Evolutionary conservation across 2,888 invertebrate species (phyloP).

Genomic region (Vannuccia rotundouncinata): DNA sequence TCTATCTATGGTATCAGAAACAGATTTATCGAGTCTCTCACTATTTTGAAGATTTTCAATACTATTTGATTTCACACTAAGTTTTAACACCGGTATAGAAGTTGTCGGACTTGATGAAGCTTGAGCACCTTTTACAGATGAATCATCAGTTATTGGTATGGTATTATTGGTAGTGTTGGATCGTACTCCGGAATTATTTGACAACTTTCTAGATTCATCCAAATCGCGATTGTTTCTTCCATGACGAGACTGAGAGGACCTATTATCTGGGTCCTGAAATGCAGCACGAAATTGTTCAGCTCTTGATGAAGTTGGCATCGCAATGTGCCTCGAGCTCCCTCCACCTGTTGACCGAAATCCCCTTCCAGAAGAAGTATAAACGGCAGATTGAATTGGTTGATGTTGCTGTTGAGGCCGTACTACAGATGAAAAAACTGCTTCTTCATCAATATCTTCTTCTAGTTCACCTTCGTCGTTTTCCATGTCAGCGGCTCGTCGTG

Average conservation of each 20-base stretch:
- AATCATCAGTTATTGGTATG: not conserved
- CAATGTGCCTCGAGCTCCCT: not conserved
- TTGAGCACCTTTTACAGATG: not conserved
- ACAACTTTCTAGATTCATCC: not conserved
- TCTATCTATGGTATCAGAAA: not conserved
- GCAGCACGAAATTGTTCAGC: not conserved
- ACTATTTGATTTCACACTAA: not conserved
- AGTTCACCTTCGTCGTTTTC: not conserved
- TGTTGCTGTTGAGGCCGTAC: too few relatives aligned
- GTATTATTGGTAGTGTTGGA: not conserved
- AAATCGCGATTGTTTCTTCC: not conserved
- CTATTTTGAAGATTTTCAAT: not conserved
- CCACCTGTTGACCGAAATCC: not conserved
- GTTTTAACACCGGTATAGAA: not conserved
- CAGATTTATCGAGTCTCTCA: not conserved
- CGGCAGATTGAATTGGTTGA: not conserved
- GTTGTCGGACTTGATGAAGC: not conserved
- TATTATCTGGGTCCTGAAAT: not conserved
- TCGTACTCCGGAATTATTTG: not conserved
- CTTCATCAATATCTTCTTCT: not conserved
- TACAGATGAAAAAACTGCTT: not conserved
- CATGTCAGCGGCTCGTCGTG: not conserved
- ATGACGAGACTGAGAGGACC: not conserved
- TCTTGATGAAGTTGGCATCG: not conserved
- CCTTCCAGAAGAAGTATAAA: not conserved